A percentile compares a stretch with the other conserved stretches of the same genome.
phyloP scores from a whole-genome alignment of 2,113 vertebrate genomes.

The Heptranchias perlo region DNA sequence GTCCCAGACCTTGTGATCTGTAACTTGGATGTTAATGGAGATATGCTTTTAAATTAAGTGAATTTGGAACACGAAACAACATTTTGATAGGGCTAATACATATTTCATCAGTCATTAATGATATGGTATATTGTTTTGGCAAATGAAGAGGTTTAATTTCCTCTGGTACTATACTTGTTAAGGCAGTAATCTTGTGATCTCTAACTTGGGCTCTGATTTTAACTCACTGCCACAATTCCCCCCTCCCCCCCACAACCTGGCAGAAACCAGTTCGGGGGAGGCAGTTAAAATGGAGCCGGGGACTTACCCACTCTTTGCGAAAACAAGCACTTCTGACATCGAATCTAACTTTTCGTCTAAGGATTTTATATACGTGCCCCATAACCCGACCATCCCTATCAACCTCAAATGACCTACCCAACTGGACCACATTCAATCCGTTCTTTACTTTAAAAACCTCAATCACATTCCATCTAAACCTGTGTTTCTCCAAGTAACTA shows the following conservation, averaged over 20 bases:
- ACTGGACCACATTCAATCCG: too few species aligned
- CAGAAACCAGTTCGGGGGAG: too few species aligned
- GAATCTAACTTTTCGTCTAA: too few species aligned
- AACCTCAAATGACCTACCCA: not conserved
- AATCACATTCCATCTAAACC: too few species aligned
- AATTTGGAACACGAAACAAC: conserved; percentile 13
- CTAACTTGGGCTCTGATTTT: not conserved
- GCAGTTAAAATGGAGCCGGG: not conserved
- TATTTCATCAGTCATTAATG: not conserved
- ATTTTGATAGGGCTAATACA: not conserved
- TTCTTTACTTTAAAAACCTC: not conserved
- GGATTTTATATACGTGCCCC: not conserved
- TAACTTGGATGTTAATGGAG: not conserved
- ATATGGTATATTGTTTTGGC: conserved; percentile 3
- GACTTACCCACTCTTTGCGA: not conserved
- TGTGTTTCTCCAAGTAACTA: not conserved
- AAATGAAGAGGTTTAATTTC: conserved; percentile 33
- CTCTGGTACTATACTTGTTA: conserved; percentile 1
- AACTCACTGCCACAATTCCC: too few species aligned
- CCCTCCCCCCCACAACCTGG: not conserved
- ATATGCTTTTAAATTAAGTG: conserved; percentile 28
- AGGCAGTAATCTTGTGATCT: not conserved
- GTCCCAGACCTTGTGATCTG: not conserved
- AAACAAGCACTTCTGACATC: not conserved
- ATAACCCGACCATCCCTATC: not conserved